Evolutionary conservation across 2,888 invertebrate genomes (phyloP), one percentile per base, ranked within the genome.

Genomic region (Agonopterix arenella): DNA sequence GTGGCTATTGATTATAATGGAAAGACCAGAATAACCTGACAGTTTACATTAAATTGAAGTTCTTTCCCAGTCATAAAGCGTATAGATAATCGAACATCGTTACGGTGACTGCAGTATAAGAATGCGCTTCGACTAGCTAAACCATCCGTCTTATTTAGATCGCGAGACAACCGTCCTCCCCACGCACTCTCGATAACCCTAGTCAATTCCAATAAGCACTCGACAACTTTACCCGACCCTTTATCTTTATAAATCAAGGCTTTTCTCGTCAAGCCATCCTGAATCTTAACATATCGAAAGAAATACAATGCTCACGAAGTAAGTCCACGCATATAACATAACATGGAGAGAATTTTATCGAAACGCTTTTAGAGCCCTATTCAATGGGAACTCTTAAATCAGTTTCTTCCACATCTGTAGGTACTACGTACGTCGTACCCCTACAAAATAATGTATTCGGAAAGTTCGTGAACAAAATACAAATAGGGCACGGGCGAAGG

Each of bases 381-480:
- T 80, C 72, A 80, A 84, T 76, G 66, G 64, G 69, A 63, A 68
- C 73, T 77, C 78, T 75, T 83, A 84, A 83, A 84, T 83, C 83
- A 80, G 78, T 80, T 80, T 76, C 72, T 68, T 75, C 69, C 70
- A 70, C 75, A 74, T 78, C 68, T 80, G 75, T 77, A 80, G 73
- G 68, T 68, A 64, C 69, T 55, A 28, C 28, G 28, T 28, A 28
- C 5, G 5, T 28, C 28, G 28, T 28, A 28, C 28, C 28, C 75
- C 70, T 69, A 72, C 71, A 68, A 76, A 80, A 84, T 85, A 85
- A 85, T 80, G 79, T 83, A 86, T 84, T 82, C 84, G 69, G 65
- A 75, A 77, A 78, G 78, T 84, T 81, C 83, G 84, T 80, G 84
- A 77, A 82, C 80, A 72, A 81, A 84, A 85, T 84, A 84, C 78